Percentiles rank a stretch among this genome's conserved stretches.
phyloP scores from a whole-genome alignment of 2,888 invertebrate species.

The Apodemia mormo region DNA sequence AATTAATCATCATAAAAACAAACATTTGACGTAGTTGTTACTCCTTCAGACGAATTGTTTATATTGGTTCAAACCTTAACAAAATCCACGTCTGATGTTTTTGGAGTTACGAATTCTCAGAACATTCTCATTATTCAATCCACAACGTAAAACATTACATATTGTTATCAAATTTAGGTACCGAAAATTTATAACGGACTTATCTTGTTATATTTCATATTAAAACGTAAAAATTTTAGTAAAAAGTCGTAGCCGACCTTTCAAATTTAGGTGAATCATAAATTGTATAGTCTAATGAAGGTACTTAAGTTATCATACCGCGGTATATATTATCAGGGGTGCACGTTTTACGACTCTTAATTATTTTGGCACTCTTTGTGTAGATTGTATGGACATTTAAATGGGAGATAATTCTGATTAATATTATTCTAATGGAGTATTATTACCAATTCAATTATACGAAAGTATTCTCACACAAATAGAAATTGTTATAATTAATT shows the following conservation, averaged over 20 bases:
- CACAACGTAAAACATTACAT: not conserved
- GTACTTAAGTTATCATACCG: constrained; percentile 16
- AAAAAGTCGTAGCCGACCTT: not conserved
- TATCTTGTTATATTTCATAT: constrained; percentile 9
- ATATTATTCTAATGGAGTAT: not conserved
- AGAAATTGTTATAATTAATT: too few relatives aligned
- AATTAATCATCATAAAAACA: too few relatives aligned
- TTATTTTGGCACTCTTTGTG: constrained; percentile 15
- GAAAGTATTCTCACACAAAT: too few relatives aligned
- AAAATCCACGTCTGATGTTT: not conserved
- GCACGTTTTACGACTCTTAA: constrained; percentile 8
- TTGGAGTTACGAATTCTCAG: not conserved
- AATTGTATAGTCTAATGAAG: constrained; percentile 16
- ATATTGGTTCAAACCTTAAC: not conserved
- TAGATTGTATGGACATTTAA: not conserved
- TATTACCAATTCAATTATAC: too few relatives aligned
- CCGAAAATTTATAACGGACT: not conserved
- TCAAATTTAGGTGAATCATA: constrained; percentile 13
- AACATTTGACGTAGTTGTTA: too few relatives aligned
- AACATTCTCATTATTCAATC: not conserved
- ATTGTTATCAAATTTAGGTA: not conserved
- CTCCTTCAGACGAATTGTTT: too few relatives aligned
- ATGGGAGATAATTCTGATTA: not conserved
- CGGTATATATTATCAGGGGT: constrained; percentile 3
- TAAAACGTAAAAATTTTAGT: constrained; percentile 5